Base-by-base conservation (phyloP, 2,888 invertebrate genomes). In the Dasysyrphus tricinctus region DNA sequence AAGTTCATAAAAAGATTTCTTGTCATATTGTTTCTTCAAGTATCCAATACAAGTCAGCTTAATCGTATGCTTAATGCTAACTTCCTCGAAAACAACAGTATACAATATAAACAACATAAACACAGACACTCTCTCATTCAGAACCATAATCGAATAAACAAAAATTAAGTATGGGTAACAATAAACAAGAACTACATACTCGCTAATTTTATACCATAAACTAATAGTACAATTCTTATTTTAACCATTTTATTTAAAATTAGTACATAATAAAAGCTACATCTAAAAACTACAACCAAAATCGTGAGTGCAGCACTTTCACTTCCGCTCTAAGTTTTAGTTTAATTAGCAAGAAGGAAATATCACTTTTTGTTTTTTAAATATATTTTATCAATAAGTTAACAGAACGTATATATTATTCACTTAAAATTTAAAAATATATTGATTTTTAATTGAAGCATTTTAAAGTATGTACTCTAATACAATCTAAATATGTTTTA, bases 201-300 rank as follows among this genome's bases (percentile, higher is more conserved):
- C 84, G 84, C 84, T 76, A 54, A 51, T 47, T 76, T 84, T 44
- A 80, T 67, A 84, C 51, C 84, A 80, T 84, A 73, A 84, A 84
- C 80, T 76, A 76, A 84, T 84, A 84, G 84, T 84, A 84, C 84
- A 84, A 84, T 80, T 84, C 61, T 73, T 80, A 80, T 73, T 29
- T 80, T 79, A 80, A 80, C 49, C 57, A 76, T 65, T 65, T 63
- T 80, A 76, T 67, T 59, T 80, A 75, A 75, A 34, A 78, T 61
- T 69, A 61, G 16, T 73, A 74, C 11, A 56, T 63, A 74, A 56
- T 63, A 74, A 49, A 76, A 70, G 32, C 65, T 72, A 44, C 44
- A 84, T 76, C 39, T 59, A 57, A 39, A 80, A 76, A 70, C 49
- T 72, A 70, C 59, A 76, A 76, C 42, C 63, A 75, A 75, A 74